Conservation (phyloP, 2,888 invertebrate genomes). For the Caenorhabditis macrosperma region DNA sequence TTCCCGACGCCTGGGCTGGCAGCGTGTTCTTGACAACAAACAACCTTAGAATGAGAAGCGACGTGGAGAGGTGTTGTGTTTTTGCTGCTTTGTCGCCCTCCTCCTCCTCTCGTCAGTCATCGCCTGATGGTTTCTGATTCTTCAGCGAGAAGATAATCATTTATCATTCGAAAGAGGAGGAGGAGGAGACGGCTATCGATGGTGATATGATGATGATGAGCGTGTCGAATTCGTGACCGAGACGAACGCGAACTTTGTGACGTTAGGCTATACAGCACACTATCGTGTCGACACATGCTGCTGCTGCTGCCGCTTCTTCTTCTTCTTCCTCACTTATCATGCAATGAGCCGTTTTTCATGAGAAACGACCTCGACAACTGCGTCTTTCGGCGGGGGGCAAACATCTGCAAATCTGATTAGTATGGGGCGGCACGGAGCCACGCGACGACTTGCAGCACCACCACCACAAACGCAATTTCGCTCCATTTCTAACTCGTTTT, state of each 20-base stretch:
- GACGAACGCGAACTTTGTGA: constrained; percentile 3
- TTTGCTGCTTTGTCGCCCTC: neutral
- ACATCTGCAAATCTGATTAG: constrained; percentile 37
- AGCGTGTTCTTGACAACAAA: constrained; percentile 31
- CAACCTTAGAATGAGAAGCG: constrained; percentile 15
- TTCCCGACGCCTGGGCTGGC: constrained; percentile 12
- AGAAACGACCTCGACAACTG: constrained; percentile 19
- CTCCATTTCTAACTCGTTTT: neutral
- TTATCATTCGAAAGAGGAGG: too few relatives aligned
- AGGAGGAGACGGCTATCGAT: constrained; percentile 15
- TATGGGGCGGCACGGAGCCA: constrained; percentile 14
- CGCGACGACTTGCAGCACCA: constrained; percentile 3
- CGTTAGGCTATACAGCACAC: neutral
- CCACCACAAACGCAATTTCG: constrained; percentile 2
- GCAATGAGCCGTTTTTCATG: neutral
- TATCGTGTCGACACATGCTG: too few relatives aligned
- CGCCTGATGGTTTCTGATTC: constrained; percentile 23
- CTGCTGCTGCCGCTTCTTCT: too few relatives aligned
- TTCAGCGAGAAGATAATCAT: constrained; percentile 24
- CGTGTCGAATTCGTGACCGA: constrained; percentile 1
- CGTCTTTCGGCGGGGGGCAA: neutral
- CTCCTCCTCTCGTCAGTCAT: neutral
- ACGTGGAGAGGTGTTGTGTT: constrained; percentile 19
- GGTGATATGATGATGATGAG: too few relatives aligned
- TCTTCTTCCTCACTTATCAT: constrained; percentile 8